A percentile compares a stretch with the other conserved stretches of the same genome.
Evolutionary conservation across 2,888 invertebrate species (phyloP).

Genomic region (Watsonalla cultraria): DNA sequence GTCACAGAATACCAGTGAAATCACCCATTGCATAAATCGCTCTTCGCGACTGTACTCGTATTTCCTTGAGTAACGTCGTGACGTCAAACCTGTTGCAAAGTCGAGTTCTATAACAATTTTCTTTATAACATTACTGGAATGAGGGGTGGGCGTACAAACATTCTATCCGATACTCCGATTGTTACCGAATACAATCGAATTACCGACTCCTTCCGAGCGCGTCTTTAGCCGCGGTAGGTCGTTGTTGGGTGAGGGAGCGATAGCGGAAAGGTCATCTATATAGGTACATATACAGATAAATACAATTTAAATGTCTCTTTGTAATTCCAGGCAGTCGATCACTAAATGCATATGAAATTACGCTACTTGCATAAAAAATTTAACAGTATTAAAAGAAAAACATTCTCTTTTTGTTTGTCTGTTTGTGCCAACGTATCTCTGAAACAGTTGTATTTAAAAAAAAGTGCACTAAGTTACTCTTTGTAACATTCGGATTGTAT

Average conservation of each 20-base stretch:
- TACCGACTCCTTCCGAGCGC: conserved; percentile 57
- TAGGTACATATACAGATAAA: no score
- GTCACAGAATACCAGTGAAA: neutral
- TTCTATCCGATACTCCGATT: conserved; percentile 58
- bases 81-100: conserved; percentile 47
- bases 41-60: neutral
- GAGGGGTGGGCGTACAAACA: conserved; percentile 43
- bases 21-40: neutral
- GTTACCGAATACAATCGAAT: conserved; percentile 73
- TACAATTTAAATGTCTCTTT: no score
- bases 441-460: no score
- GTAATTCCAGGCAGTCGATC: no score
- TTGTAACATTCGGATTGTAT: no score
- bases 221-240: neutral
- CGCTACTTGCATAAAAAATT: no score
- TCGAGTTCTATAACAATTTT: conserved; percentile 45
- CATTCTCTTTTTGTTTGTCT: no score
- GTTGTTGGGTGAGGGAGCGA: neutral
- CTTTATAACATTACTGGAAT: conserved; percentile 36
- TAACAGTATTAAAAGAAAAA: no score
- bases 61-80: neutral
- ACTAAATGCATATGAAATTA: no score
- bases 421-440: no score
- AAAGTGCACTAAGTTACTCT: no score
- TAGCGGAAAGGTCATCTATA: neutral